Percentiles rank a stretch among this genome's conserved stretches.
Conservation (phyloP, 1,140 invertebrate genomes). For the Eurosta solidaginis region DNA sequence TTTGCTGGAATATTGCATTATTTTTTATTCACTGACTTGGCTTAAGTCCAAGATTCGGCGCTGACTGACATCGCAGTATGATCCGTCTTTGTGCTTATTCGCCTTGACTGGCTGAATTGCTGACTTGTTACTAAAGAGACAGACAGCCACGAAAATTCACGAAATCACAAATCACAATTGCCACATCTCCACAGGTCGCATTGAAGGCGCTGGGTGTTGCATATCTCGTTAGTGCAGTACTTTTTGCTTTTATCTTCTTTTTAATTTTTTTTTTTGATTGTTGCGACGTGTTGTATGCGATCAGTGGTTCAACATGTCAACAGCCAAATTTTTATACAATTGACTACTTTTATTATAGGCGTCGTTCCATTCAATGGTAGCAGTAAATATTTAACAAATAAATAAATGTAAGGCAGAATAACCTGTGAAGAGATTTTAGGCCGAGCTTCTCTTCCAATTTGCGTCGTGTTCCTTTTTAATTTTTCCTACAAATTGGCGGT, state of each 20-base stretch:
- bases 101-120: neutral
- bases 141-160: neutral
- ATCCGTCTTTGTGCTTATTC: neutral
- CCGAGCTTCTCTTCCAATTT: too few relatives aligned
- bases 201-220: neutral
- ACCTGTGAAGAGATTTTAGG: too few relatives aligned
- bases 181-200: neutral
- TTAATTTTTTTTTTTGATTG: neutral
- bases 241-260: neutral
- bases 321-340: neutral
- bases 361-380: too few relatives aligned
- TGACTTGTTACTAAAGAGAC: neutral
- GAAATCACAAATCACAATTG: constrained; percentile 19
- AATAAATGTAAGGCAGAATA: too few relatives aligned
- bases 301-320: neutral
- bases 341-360: neutral
- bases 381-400: too few relatives aligned
- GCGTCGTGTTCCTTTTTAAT: too few relatives aligned
- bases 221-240: too few relatives aligned
- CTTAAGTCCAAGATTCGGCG: neutral
- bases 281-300: neutral
- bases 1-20: neutral
- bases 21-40: neutral
- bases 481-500: too few relatives aligned
- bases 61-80: neutral